Percentiles rank a stretch among this genome's conserved stretches.
phyloP scores from a whole-genome alignment of 1,140 invertebrate genomes.

The Cephus cinctus region DNA sequence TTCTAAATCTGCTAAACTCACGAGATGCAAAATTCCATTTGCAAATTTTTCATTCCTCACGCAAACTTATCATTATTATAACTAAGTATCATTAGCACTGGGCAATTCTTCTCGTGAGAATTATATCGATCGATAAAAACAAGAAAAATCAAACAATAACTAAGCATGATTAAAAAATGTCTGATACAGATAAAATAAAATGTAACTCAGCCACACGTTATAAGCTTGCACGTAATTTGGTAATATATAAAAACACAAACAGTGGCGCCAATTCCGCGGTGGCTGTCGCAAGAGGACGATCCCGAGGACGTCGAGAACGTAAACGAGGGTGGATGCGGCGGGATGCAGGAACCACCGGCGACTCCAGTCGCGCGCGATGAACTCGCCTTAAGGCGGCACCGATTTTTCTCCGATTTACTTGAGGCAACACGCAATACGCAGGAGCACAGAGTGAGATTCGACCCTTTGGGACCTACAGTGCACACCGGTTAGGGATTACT shows the following conservation, averaged over 20 bases:
- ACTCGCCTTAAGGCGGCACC: slow-evolving; percentile 69
- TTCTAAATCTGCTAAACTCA: no score
- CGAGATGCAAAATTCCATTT: no score
- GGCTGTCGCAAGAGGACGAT: slow-evolving; percentile 52
- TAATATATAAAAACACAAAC: not conserved
- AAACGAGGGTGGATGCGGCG: slow-evolving; percentile 42
- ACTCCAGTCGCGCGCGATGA: slow-evolving; percentile 76
- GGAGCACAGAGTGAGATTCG: slow-evolving; percentile 74
- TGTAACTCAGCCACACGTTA: slow-evolving; percentile 3
- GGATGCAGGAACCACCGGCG: slow-evolving; percentile 67
- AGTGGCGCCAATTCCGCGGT: slow-evolving; percentile 39
- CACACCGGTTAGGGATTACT: slow-evolving; percentile 62
- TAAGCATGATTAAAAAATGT: no score
- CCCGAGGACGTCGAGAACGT: slow-evolving; percentile 28
- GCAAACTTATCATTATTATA: no score
- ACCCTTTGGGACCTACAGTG: slow-evolving; percentile 68
- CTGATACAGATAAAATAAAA: no score
- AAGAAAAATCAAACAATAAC: not conserved
- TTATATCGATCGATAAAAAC: not conserved
- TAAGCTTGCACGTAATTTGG: not conserved
- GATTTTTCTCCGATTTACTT: slow-evolving; percentile 75
- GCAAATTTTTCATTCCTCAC: no score
- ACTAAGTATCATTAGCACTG: no score
- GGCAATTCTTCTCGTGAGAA: not conserved
- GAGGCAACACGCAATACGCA: slow-evolving; percentile 67